Percentiles rank a stretch among this genome's conserved stretches.
These are phyloP conservation scores for Agrochola macilenta DNA, from an alignment of 2,888 invertebrate genomes.

Conservation along the genomic window DNA sequence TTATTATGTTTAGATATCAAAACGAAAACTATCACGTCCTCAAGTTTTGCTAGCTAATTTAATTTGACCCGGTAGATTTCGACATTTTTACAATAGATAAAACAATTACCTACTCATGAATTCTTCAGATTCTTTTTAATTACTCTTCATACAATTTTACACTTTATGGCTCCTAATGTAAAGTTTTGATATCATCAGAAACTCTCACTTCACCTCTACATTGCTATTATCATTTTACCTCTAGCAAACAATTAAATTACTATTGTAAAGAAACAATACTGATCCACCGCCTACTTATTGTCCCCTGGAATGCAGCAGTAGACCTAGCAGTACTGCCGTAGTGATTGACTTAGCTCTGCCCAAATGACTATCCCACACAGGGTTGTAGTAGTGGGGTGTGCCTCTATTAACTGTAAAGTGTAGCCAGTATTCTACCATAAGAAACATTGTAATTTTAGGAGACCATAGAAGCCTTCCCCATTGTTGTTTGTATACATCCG, in stretches of 20 bases:
- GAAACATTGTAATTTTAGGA: conserved; percentile 48
- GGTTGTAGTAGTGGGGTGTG: neutral
- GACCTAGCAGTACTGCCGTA: neutral
- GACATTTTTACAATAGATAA: neutral
- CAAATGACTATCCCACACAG: neutral
- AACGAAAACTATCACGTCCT: neutral
- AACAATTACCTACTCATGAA: no score
- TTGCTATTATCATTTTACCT: neutral
- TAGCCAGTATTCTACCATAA: conserved; percentile 41
- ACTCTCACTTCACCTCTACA: neutral
- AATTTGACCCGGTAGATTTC: neutral
- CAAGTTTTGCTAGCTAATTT: neutral
- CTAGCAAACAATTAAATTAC: neutral
- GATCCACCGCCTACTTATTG: neutral
- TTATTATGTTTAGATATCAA: neutral
- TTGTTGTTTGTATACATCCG: conserved; percentile 61
- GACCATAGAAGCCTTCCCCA: conserved; percentile 56
- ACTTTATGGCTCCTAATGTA: neutral
- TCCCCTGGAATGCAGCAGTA: neutral
- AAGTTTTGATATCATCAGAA: neutral
- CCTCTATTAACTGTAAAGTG: conserved; percentile 3
- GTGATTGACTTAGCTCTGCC: neutral
- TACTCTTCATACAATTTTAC: neutral
- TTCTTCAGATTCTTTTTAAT: neutral
- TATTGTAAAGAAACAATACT: neutral